phyloP scores from a whole-genome alignment of 2,888 invertebrate species.

The Pristionchus japonicus region DNA sequence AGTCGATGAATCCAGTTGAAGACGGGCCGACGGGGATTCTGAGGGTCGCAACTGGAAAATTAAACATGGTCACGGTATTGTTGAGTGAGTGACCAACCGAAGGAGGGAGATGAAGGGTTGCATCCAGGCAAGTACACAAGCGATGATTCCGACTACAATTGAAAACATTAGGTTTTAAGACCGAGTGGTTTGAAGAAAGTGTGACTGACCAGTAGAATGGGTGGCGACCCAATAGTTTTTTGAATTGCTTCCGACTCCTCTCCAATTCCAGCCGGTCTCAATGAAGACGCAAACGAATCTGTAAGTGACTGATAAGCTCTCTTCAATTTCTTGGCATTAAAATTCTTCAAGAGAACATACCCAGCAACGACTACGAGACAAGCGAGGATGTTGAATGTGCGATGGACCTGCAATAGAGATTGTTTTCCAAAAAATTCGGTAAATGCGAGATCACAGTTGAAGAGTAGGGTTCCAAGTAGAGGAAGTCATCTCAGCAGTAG shows the following conservation, averaged over 20 bases:
- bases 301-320: too few species aligned
- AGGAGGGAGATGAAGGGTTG: constrained; percentile 63
- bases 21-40: constrained; percentile 59
- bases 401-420: constrained; percentile 55
- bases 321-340: background rate
- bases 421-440: too few species aligned
- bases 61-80: background rate
- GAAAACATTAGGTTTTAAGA: constrained; percentile 48
- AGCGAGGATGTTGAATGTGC: constrained; percentile 58
- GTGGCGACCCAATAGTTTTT: constrained; percentile 4
- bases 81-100: constrained; percentile 43
- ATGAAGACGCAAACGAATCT: constrained; percentile 56
- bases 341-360: background rate
- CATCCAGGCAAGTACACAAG: constrained; percentile 59
- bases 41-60: constrained; percentile 57
- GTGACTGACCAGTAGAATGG: constrained; percentile 20
- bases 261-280: constrained; percentile 61
- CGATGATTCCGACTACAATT: constrained; percentile 55
- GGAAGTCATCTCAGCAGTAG: background rate
- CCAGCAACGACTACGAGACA: constrained; percentile 59
- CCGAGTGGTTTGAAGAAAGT: background rate
- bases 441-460: too few species aligned
- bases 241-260: constrained; percentile 46
- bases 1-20: constrained; percentile 64
- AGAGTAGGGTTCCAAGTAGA: too few species aligned